Base-by-base conservation (phyloP, 2,888 invertebrate genomes). In the Cephus runcator region DNA sequence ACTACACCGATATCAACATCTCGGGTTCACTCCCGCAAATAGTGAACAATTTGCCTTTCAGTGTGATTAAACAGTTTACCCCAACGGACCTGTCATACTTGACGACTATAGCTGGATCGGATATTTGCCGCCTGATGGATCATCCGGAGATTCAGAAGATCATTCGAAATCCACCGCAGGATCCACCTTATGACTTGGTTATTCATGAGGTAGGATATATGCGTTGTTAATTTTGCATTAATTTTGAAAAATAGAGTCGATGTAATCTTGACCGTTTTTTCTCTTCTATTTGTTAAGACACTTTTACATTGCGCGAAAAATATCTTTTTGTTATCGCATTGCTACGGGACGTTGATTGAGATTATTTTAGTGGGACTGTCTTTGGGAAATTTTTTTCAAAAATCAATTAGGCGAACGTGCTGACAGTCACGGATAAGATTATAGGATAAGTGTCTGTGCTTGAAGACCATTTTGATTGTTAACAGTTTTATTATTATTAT, bases 1-100 rank as follows among this genome's bases (percentile, higher is more conserved):
- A 91, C 84, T 91, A 90, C 76, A 85, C 36, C 0, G 88, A 90
- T 4, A 84, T 87, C 35, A 88, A 85, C 69, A 4, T 90, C 9
- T 75, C 34, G 0, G 88, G 88, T 0, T 81, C 80, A 4, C 0
- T 85, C 1, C 81, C 83, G 0, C 11, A 15, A 0, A 31, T 87
- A 9, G 74, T 86, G 15, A 91, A 91, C 71, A 91, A 88, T 35
- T 0, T 91, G 12, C 78, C 87, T 1, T 85, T 85, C 15, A 0
- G 77, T 30, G 0, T 36, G 0, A 23, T 81, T 84, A 12, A 35
- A 69, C 23, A 1, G 34, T 73, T 11, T 6, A 0, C n/a, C 1
- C 11, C 33, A 11, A 35, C 77, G 0, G 76, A 76, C 69, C 73
- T 81, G 9, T 11, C 80, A 12, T 0, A 12, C 0, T 12, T 88